Base-by-base conservation (phyloP, 2,797 vertebrate genomes). In the Dicrostonyx torquatus region DNA sequence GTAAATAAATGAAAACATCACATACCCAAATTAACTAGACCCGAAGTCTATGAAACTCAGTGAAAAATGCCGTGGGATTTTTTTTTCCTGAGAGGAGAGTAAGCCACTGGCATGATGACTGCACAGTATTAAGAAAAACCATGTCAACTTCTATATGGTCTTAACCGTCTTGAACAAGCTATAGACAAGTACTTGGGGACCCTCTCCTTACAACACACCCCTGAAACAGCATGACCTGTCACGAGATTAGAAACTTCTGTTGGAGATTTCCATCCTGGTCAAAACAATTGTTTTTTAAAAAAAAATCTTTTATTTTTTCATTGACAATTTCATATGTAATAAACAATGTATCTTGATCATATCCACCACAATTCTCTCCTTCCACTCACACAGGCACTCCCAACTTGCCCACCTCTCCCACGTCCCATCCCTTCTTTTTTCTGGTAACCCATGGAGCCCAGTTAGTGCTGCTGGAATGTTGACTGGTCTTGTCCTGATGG, bases 21-120 rank as follows among this genome's bases (percentile, higher is more conserved):
- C 14, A 60, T 40, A 60, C 55, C 14, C 26, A 82, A 29, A 80
- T 26, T 80, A 80, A 80, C 13, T 60, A 58, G 22, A 7, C n/a
- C 6, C 55, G 17, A 29, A 43, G 14, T 60, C 55, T 82, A 43
- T 43, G 17, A 5, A 60, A 60, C 7, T 43, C 24, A 60, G 15
- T 2, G n/a, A 80, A 80, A 22, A 37, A 58, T 58, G n/a, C 78
- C 9, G 12, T 58, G 78, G 26, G n/a, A 26, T 22, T 48, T 43
- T 73, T 64, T 26, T 26, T 45, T 31, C 13, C 22, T 22, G 8
- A 62, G 10, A 58, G 58, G 7, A 87, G 24, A 66, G 37, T 89
- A 93, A 94, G 90, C 91, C 78, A 22, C 26, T 55, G 50, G 45
- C 29, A 75, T 96, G 89, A 94, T 64, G 72, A 83, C n/a, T 58